Evolutionary conservation across 2,113 vertebrate genomes (phyloP).

Genomic region (Lethenteron reissneri): DNA sequence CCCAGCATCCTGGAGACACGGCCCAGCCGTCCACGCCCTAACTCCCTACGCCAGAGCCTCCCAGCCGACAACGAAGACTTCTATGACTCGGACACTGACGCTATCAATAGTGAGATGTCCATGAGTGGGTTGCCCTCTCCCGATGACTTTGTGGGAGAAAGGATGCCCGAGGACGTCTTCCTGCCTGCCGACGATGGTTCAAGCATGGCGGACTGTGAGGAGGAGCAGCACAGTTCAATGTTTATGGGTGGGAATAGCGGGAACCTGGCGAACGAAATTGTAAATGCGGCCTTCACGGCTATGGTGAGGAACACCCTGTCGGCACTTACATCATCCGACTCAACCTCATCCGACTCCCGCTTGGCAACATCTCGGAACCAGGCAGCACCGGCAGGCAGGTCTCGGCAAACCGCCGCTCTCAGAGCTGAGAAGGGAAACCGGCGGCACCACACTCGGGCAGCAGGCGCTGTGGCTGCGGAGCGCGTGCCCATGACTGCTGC

Average conservation of each 20-base stretch:
- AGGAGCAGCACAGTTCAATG: background rate
- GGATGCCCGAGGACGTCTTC: background rate
- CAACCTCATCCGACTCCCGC: background rate
- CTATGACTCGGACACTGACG: background rate
- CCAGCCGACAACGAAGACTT: background rate
- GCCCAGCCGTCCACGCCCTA: background rate
- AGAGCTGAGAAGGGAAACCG: background rate
- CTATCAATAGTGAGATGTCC: background rate
- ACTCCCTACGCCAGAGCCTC: background rate
- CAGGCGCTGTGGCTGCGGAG: background rate
- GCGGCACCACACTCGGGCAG: background rate
- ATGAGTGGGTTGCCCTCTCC: background rate
- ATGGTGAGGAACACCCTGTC: constrained; percentile 2
- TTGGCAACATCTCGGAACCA: background rate
- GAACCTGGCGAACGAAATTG: background rate
- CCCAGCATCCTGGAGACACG: background rate
- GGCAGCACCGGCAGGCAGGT: background rate
- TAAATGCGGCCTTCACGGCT: constrained; percentile 2
- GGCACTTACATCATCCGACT: background rate
- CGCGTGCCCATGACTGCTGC: background rate
- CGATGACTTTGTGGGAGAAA: background rate
- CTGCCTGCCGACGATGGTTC: background rate
- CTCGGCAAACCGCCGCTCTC: constrained; percentile 2
- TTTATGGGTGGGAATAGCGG: background rate
- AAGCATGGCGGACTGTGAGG: background rate